These are phyloP conservation scores for Drosophila borborema DNA, from an alignment of 2,888 invertebrate species.

Conservation along the genomic window DNA sequence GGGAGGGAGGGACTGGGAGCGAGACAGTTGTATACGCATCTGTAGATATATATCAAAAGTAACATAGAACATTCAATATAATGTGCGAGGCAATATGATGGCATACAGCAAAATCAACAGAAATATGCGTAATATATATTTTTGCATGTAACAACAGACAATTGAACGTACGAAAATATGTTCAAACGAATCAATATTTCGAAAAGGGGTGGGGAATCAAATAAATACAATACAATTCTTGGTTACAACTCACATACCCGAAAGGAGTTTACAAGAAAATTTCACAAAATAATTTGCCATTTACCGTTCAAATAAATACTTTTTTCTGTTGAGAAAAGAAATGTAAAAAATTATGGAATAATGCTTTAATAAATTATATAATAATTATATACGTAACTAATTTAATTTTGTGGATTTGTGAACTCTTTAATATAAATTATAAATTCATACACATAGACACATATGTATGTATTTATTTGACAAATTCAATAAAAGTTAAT, in stretches of 20 bases:
- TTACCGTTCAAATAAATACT: not conserved
- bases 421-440: too few relatives aligned
- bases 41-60: slow-evolving; percentile 19
- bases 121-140: slow-evolving; percentile 39
- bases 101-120: slow-evolving; percentile 50
- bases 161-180: slow-evolving; percentile 15
- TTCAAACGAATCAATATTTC: slow-evolving; percentile 7
- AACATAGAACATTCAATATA: slow-evolving; percentile 19
- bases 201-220: not conserved
- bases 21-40: slow-evolving; percentile 7
- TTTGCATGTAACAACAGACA: slow-evolving; percentile 11
- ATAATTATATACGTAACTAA: too few relatives aligned
- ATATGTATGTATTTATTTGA: too few relatives aligned
- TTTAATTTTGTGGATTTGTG: too few relatives aligned
- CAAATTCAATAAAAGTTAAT: too few relatives aligned
- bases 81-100: slow-evolving; percentile 17
- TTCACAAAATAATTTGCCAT: not conserved
- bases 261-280: not conserved
- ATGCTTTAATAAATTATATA: not conserved
- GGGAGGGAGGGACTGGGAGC: too few relatives aligned
- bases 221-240: not conserved
- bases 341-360: not conserved
- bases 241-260: not conserved
- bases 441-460: too few relatives aligned
- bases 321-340: not conserved